Conservation (phyloP, 2,113 vertebrate species). For the Harpagus bidentatus region DNA sequence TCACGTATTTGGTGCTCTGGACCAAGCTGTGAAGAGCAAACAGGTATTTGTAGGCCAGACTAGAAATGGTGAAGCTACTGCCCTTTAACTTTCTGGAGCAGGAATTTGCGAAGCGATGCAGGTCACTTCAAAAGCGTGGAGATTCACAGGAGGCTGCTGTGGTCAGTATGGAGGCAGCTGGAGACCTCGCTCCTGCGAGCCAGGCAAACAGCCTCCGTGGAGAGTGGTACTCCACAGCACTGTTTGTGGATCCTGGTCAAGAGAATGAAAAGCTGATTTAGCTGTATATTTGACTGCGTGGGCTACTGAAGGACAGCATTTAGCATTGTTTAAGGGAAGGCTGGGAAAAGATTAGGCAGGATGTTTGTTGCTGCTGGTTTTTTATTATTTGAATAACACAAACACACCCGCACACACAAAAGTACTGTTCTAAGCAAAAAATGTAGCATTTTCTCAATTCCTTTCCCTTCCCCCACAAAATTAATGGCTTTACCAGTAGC, state of each 20-base stretch:
- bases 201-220: fast-evolving
- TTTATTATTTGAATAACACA: slow-evolving; percentile 2
- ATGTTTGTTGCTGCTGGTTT: background rate
- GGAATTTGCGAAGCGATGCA: background rate
- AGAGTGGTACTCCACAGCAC: background rate
- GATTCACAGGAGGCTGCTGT: background rate
- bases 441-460: background rate
- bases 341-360: background rate
- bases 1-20: background rate
- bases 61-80: background rate
- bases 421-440: slow-evolving; percentile 32
- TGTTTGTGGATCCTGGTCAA: background rate
- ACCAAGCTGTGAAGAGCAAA: background rate
- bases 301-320: background rate
- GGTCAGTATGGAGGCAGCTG: background rate
- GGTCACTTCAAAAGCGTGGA: background rate
- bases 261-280: slow-evolving; percentile 26
- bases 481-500: slow-evolving; percentile 5
- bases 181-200: background rate
- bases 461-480: background rate
- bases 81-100: background rate
- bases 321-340: slow-evolving; percentile 3
- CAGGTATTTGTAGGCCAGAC: background rate
- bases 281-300: background rate
- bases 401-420: background rate